Base-by-base conservation (phyloP, 2,888 invertebrate species). In the Azorinus chamasolen region DNA sequence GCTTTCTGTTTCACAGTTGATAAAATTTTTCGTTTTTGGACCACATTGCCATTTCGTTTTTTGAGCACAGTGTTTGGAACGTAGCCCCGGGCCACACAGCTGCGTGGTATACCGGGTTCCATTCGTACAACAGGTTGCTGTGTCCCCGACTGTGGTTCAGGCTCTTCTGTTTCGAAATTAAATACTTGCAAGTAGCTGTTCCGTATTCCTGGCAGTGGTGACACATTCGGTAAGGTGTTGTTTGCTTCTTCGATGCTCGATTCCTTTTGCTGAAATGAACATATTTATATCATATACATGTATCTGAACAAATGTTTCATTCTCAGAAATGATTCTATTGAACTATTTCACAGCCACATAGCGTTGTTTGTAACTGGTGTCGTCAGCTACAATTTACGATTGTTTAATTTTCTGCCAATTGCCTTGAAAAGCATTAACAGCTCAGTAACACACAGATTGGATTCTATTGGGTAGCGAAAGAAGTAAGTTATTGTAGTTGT, bases 161-260 rank as follows among this genome's bases (percentile, higher is more conserved):
- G 61, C 22, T 87, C 88, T 32, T 90, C 89, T 10, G 79, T 75
- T 53, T 90, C 89, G 50, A 87, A 80, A 72, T 85, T 88, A 53
- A 87, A 88, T 68, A 79, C 73, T 57, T 66, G 66, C 20, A 77
- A 62, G 63, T 92, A 91, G 37, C 91, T 89, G 76, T 92, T 92
- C 66, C 96, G 95, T 91, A 95, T 96, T 86, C 95, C 97, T 87
- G 96, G 96, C 93, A 97, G 95, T 22, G 97, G 97, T 87, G 97
- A 97, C 95, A 97, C 95, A 86, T 96, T 94, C 32, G 32, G 32
- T 32, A 32, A 32, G 46, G 97, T 95, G 91, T 98, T 98, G 91
- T 97, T 96, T 63, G 98, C 95, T 90, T 98, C 97, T 88, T 98
- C 97, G 92, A 75, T 79, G 32, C 59, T 69, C 3, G 68, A 69